Conservation (phyloP, 2,113 vertebrate genomes). For the Amblyornis subalaris region DNA sequence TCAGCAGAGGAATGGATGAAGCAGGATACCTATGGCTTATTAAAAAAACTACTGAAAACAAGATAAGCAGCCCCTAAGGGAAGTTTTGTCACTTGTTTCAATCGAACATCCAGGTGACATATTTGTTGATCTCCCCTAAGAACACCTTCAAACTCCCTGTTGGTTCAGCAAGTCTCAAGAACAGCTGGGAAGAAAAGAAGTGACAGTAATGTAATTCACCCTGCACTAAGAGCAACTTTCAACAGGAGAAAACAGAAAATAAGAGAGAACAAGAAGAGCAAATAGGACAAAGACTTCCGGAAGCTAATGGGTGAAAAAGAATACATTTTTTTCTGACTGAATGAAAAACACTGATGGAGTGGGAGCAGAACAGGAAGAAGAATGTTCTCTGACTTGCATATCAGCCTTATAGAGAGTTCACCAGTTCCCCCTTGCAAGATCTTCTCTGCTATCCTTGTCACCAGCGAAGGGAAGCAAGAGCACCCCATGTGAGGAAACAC, state of each 20-base stretch:
- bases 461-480: not conserved
- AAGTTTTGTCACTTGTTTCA: not conserved
- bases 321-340: accelerated
- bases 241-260: not conserved
- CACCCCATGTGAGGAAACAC: not conserved
- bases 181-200: not conserved
- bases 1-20: not conserved
- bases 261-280: not conserved
- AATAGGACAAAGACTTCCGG: not conserved
- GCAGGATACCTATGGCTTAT: not conserved
- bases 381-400: not conserved
- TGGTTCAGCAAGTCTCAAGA: not conserved
- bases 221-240: not conserved
- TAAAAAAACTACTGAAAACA: not conserved
- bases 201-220: not conserved
- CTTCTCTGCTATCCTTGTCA: not conserved
- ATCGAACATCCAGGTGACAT: not conserved
- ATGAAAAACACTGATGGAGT: not conserved
- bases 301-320: not conserved
- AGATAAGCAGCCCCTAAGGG: not conserved
- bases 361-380: not conserved
- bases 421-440: not conserved
- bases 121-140: not conserved
- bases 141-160: not conserved
- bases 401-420: not conserved